These are phyloP conservation scores for Drosophila kohkoa DNA, from an alignment of 1,140 invertebrate species.

Conservation along the genomic window DNA sequence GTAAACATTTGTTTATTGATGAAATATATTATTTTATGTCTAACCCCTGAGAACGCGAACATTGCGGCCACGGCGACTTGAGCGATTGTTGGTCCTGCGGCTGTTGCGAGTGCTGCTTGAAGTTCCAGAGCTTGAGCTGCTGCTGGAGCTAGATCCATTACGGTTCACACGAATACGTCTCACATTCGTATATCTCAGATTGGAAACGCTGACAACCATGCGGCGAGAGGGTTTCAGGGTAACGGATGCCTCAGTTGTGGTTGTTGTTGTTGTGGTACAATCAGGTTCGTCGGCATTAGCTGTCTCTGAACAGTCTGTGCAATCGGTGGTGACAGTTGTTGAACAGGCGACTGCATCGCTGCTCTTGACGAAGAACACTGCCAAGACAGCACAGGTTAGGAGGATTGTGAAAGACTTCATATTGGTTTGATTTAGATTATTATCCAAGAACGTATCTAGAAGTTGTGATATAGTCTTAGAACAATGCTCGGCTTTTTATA, in stretches of 20 bases:
- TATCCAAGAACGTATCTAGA: background rate
- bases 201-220: slow-evolving; percentile 21
- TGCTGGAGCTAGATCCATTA: background rate
- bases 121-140: too few relatives aligned
- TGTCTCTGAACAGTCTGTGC: slow-evolving; percentile 8
- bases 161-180: slow-evolving; percentile 41
- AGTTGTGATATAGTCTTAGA: slow-evolving; percentile 7
- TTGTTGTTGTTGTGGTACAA: slow-evolving; percentile 25
- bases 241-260: background rate
- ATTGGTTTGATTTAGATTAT: slow-evolving; percentile 7
- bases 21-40: too few relatives aligned
- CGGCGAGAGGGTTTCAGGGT: background rate
- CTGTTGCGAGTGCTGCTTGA: too few relatives aligned
- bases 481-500: slow-evolving; percentile 11
- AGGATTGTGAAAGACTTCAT: slow-evolving; percentile 9
- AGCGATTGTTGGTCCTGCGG: too few relatives aligned
- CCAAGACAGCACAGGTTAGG: background rate
- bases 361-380: slow-evolving; percentile 1
- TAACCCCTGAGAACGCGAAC: too few relatives aligned
- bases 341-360: slow-evolving; percentile 26
- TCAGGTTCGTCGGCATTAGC: background rate
- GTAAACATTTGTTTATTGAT: too few relatives aligned
- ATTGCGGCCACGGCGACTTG: too few relatives aligned
- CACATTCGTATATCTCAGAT: slow-evolving; percentile 18
- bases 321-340: slow-evolving; percentile 5